These are phyloP conservation scores for Hymenopus coronatus DNA, from an alignment of 2,888 invertebrate genomes.

Conservation along the genomic window DNA sequence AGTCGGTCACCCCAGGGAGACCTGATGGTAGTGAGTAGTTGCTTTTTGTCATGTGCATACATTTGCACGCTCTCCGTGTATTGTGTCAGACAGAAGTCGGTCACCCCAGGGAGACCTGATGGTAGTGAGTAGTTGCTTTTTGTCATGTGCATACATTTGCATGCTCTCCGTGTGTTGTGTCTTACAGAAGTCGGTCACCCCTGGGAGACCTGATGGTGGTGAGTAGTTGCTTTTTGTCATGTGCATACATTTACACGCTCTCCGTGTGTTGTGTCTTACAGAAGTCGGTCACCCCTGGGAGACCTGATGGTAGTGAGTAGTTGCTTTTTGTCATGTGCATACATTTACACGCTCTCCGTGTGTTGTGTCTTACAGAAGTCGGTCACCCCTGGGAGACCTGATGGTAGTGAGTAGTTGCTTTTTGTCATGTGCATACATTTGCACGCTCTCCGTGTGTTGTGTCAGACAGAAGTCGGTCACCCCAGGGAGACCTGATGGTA, in stretches of 20 bases:
- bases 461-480: too few species aligned
- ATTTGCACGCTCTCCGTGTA: neutral
- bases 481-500: neutral
- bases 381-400: neutral
- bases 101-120: neutral
- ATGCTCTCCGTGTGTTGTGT: too few species aligned
- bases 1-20: neutral
- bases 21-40: neutral
- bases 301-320: neutral
- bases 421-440: neutral
- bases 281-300: too few species aligned
- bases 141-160: neutral
- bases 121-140: neutral
- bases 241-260: neutral
- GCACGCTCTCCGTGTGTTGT: too few species aligned
- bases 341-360: neutral
- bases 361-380: too few species aligned
- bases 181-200: too few species aligned
- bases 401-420: neutral
- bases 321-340: too few species aligned
- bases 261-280: too few species aligned
- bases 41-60: neutral
- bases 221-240: neutral
- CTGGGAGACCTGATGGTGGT: neutral
- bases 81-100: too few species aligned